Evolutionary conservation across 1,140 invertebrate genomes (phyloP), one percentile per base, ranked within the genome.

Genomic region (Cylas formicarius): DNA sequence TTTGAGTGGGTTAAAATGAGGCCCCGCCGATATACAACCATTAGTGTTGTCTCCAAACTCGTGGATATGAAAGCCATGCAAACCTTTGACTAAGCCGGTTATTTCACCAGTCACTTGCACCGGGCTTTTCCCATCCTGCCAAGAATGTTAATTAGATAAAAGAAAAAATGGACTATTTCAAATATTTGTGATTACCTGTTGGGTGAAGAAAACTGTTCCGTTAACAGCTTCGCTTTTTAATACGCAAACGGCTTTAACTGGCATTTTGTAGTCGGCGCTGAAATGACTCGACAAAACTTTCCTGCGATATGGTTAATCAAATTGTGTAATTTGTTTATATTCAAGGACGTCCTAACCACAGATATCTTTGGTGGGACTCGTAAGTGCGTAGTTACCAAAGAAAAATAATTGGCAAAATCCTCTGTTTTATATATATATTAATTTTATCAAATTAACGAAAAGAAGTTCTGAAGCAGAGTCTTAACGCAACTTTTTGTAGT

Each of bases 1-100:
- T 42, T 77, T 76, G 32, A 70, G 55, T 0, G 94, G 95, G 71
- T 99, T 99, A 70, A 91, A 99, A 70, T 99, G 96, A 1, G 90
- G 73, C 1, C 94, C 96, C 13, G 95, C 91, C 35, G 89, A 93
- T 2, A 81, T 90, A 67, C 96, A 99, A 0, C 94, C 92, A 66
- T 97, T 93, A 23, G 91, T 94, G 50, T 90, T 88, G 64, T 98
- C 94, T 1, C 95, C 96, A 66, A 91, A 96, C 71, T 97, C 85
- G 63, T 99, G 96, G 37, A 99, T 78, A 65, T 99, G 96, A 71
- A 99, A 98, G 20, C 95, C 93, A 65, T 90, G 86, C 17, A 73
- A 56, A 8, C 86, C 86, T 55, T 77, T 68, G 9, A 70, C 61
- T 24, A 91, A 64, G 5, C 86, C 86, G 16, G 56, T 69, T 9